Evolutionary conservation across 2,113 vertebrate genomes (phyloP), one percentile per base, ranked within the genome.

Genomic region (Platichthys stellatus): DNA sequence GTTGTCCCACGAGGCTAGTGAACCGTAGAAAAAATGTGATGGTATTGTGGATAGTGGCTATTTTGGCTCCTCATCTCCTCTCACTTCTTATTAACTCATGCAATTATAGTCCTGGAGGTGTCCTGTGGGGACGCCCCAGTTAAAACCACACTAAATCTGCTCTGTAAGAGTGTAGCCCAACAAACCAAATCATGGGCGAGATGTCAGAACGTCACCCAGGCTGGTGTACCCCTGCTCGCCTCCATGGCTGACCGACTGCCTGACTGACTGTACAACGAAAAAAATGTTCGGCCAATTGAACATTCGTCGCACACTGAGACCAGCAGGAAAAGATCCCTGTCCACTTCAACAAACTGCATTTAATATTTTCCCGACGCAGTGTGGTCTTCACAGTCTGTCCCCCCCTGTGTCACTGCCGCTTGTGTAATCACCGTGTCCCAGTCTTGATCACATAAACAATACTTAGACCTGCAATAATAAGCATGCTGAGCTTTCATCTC

Each of bases 81-180:
- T 59, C 66, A 73, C 68, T 63, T 90, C 66, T 73, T 84, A 71
- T 82, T 78, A 83, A 72, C 64, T 84, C 11, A 23, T 74, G 71
- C 75, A 90, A 78, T 86, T 78, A 87, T 74, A 85, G 76, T 57
- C 45, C 70, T 64, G 69, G 49, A 83, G 72, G 79, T 83, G 82
- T 89, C 81, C 73, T 88, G 80, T 81, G 87, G 77, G 72, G 75
- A 82, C 88, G 83, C 69, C 86, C 90, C 77, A 92, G 66, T 91
- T 90, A 81, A 72, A 86, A 78, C 76, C 73, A 76, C 35, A 75
- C 28, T 60, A 24, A 59, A 69, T 76, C 60, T 53, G 31, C 6
- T 31, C 31, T 31, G 31, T 7, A 31, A 7, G 31, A 31, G 31
- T 31, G 56, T 43, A 72, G 67, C 62, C 60, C 65, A 86, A 67